These are phyloP conservation scores for Myodes glareolus DNA, from an alignment of 2,113 vertebrate genomes.

Conservation along the genomic window DNA sequence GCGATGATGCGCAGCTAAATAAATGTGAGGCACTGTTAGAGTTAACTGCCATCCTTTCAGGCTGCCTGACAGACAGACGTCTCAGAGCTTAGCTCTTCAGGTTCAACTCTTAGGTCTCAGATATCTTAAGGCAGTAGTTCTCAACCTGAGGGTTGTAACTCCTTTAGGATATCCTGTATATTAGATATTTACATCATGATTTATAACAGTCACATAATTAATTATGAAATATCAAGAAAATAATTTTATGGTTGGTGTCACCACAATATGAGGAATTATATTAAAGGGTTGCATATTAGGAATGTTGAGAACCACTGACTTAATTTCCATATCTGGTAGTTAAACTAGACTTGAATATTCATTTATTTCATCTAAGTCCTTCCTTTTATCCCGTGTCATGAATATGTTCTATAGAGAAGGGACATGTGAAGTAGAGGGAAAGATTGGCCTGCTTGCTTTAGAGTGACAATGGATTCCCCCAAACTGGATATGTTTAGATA, in stretches of 20 bases:
- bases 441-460: background rate
- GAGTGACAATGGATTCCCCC: background rate
- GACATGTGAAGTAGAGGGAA: background rate
- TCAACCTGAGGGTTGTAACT: background rate
- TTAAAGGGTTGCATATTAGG: background rate
- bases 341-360: background rate
- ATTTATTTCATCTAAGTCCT: background rate
- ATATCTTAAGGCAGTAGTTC: background rate
- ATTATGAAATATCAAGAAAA: background rate
- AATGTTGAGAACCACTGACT: background rate
- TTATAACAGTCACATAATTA: background rate
- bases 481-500: background rate
- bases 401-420: background rate
- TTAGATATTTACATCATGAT: background rate
- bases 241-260: background rate
- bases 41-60: background rate
- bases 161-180: background rate
- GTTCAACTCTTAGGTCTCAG: background rate
- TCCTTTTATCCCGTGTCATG: background rate
- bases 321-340: background rate
- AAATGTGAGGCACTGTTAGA: background rate
- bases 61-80: background rate
- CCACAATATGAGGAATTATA: background rate
- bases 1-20: background rate
- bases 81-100: background rate